Conservation (phyloP, 2,888 invertebrate genomes). For the Plemyria rubiginata region DNA sequence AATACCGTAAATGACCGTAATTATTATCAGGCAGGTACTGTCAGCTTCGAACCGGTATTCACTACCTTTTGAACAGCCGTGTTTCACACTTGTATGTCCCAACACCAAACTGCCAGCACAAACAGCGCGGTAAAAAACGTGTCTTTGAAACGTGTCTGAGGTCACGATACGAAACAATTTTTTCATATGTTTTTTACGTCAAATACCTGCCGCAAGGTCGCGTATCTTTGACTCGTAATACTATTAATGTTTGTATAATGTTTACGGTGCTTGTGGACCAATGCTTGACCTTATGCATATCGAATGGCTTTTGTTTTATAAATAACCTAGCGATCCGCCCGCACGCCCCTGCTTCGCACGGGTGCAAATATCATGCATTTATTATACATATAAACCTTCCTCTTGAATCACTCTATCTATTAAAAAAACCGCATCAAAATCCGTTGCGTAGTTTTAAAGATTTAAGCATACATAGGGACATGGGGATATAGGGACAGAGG, state of each 20-base stretch:
- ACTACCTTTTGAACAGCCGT: neutral
- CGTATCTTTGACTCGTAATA: neutral
- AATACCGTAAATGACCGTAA: neutral
- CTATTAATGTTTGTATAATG: conserved; percentile 3
- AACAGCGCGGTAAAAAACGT: conserved; percentile 6
- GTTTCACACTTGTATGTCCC: conserved; percentile 3
- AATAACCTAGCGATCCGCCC: too few species aligned
- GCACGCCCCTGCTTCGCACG: too few species aligned
- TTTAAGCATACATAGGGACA: too few species aligned
- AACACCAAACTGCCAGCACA: conserved; percentile 1
- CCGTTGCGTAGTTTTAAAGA: too few species aligned
- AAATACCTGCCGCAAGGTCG: conserved; percentile 22
- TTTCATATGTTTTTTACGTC: conserved; percentile 6
- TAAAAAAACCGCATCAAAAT: too few species aligned
- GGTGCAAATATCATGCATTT: too few species aligned
- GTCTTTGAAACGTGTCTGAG: conserved; percentile 4
- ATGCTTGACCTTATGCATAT: conserved; percentile 4
- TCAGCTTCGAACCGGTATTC: conserved; percentile 7
- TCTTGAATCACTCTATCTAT: too few species aligned
- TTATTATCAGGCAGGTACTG: too few species aligned
- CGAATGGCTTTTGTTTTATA: neutral
- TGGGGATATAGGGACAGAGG: too few species aligned
- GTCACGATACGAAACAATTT: conserved; percentile 11
- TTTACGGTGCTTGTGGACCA: conserved; percentile 2
- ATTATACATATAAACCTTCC: too few species aligned